Percentiles rank a stretch among this genome's conserved stretches.
phyloP scores from a whole-genome alignment of 2,888 invertebrate genomes.

The Dasysyrphus albostriatus region DNA sequence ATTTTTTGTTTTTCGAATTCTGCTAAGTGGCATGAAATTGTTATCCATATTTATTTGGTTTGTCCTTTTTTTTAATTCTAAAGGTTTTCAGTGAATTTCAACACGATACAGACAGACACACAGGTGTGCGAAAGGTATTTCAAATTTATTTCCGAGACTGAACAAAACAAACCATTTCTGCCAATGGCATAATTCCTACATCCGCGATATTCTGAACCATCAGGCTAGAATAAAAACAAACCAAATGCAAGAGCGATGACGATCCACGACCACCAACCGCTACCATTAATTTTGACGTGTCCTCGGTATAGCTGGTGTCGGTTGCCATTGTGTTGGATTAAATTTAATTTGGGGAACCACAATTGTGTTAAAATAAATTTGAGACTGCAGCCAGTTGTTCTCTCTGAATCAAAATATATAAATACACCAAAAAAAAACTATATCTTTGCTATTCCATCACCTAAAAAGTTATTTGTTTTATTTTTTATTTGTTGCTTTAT shows the following conservation, averaged over 20 bases:
- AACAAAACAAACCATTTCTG: constrained; percentile 6
- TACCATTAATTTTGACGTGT: constrained; percentile 15
- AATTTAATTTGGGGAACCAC: constrained; percentile 45
- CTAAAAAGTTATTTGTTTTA: constrained; percentile 7
- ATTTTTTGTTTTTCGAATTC: not conserved
- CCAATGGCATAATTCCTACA: constrained; percentile 10
- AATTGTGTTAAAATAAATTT: constrained; percentile 41
- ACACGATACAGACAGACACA: not conserved
- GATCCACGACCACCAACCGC: not conserved
- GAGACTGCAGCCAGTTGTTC: not conserved
- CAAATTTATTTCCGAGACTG: constrained; percentile 7
- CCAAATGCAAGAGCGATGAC: not conserved
- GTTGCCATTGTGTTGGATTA: constrained; percentile 41
- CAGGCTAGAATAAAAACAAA: not conserved
- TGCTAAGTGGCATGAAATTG: constrained; percentile 55
- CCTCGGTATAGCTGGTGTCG: not conserved
- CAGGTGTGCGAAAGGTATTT: constrained; percentile 24
- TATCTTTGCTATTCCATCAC: constrained; percentile 6
- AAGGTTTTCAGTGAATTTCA: not conserved
- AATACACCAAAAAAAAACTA: not conserved
- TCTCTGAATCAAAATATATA: constrained; percentile 1
- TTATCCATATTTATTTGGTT: constrained; percentile 18
- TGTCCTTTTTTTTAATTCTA: not conserved
- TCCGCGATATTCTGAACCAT: not conserved
- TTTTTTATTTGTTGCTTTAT: not conserved